phyloP scores from a whole-genome alignment of 2,888 invertebrate genomes.

The Andrena trimmerana region DNA sequence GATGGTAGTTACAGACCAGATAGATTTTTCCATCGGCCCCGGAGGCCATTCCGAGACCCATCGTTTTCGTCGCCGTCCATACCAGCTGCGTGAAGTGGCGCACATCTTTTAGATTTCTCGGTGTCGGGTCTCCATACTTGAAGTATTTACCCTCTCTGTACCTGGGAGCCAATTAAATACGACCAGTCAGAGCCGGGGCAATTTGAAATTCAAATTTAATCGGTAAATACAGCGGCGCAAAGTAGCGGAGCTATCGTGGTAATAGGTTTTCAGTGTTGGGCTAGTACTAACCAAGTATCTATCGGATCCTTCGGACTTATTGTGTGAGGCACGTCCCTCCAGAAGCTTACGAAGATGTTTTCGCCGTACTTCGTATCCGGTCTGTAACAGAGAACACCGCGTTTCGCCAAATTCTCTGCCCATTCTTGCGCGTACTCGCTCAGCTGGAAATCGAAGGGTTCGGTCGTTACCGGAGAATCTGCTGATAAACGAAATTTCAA shows the following conservation, averaged over 20 bases:
- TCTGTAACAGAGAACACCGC: slow-evolving; percentile 16
- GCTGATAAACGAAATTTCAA: background rate
- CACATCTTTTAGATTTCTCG: slow-evolving; percentile 68
- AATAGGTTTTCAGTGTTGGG: slow-evolving; percentile 17
- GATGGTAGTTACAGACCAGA: slow-evolving; percentile 87
- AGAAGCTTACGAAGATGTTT: slow-evolving; percentile 73
- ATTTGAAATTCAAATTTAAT: slow-evolving; percentile 12
- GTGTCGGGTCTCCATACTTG: slow-evolving; percentile 71
- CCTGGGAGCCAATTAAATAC: slow-evolving; percentile 62
- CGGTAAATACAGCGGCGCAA: background rate
- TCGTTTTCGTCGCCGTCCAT: slow-evolving; percentile 86
- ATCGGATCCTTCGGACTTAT: slow-evolving; percentile 67
- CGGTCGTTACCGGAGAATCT: background rate
- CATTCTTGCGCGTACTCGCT: slow-evolving; percentile 78
- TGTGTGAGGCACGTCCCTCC: slow-evolving; percentile 54
- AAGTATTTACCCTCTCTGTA: slow-evolving; percentile 77
- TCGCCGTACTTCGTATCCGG: slow-evolving; percentile 72
- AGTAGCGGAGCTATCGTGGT: background rate
- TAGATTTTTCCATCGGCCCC: slow-evolving; percentile 82
- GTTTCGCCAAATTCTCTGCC: slow-evolving; percentile 74
- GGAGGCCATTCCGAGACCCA: slow-evolving; percentile 86
- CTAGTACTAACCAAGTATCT: slow-evolving; percentile 72
- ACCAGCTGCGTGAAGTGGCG: slow-evolving; percentile 88
- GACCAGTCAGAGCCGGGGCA: background rate
- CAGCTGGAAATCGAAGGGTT: slow-evolving; percentile 67